phyloP scores from a whole-genome alignment of 2,113 vertebrate species.

The Burhinus oedicnemus region DNA sequence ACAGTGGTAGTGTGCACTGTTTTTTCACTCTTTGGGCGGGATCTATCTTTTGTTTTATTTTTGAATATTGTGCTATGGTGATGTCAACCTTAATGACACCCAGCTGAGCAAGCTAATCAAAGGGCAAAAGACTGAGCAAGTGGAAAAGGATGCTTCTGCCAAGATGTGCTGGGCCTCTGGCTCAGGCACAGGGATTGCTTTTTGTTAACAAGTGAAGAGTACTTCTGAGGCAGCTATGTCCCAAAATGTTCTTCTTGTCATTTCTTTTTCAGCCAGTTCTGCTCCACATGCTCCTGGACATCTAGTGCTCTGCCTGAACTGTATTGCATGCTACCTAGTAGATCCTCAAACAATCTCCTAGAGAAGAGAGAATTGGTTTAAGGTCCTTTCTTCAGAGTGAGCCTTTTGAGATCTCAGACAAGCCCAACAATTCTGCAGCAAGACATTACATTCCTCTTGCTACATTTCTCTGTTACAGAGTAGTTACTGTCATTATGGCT shows the following conservation, averaged over 20 bases:
- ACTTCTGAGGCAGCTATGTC: background rate
- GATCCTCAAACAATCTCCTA: background rate
- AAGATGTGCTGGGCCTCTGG: background rate
- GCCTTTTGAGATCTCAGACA: background rate
- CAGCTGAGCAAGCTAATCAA: background rate
- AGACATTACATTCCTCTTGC: background rate
- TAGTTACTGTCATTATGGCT: constrained; percentile 19
- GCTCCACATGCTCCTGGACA: background rate
- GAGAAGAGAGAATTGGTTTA: background rate
- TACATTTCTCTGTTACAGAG: constrained; percentile 8
- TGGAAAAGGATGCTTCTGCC: background rate
- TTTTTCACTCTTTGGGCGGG: background rate
- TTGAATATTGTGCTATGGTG: background rate
- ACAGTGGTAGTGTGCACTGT: background rate
- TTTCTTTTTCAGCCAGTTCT: background rate
- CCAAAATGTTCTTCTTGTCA: background rate
- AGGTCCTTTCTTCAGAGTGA: background rate
- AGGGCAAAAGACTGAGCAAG: background rate
- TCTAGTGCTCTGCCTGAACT: background rate
- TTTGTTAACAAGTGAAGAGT: background rate
- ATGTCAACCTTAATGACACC: background rate
- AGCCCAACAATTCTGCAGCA: background rate
- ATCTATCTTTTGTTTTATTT: background rate
- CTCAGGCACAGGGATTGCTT: background rate
- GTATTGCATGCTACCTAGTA: background rate